Base-by-base conservation (phyloP, 1,140 invertebrate species). In the Temnothorax longispinosus region DNA sequence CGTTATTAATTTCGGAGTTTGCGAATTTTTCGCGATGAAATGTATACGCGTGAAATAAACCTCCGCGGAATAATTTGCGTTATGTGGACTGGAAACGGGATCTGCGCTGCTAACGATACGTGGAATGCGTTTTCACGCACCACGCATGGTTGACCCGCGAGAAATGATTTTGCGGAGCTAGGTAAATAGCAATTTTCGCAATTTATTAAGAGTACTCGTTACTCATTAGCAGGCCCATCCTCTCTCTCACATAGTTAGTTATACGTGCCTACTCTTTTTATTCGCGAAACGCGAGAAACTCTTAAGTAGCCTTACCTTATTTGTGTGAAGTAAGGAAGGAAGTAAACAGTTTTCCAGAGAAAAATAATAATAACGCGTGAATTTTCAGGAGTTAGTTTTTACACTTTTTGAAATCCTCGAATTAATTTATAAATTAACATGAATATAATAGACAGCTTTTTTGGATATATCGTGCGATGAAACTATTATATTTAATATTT, bases 161-260 rank as follows among this genome's bases (percentile, higher is more conserved):
- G 80, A 35, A 84, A 60, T 38, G 80, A 84, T 84, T 75, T 84
- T 75, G 18, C 62, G 47, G 80, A 84, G 80, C 80, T 84, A 75
- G 69, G 80, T 84, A 84, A 84, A 84, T 75, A 84, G 69, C 80
- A 56, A 84, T 84, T 84, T 84, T 84, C 69, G 69, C 80, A 84
- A 84, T 84, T 84, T 84, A 84, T 84, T 74, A 84, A 47, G 69
- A 60, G 41, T 27, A 32, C 69, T 75, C 41, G 10, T 62, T 50
- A 54, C 54, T 74, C 80, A 50, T 84, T 74, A 84, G n/a, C 41
- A 84, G 41, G n/a, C 47, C 11, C 56, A 60, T 74, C 35, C 80
- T 27, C 27, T 27, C 27, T 27, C 27, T 84, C 47, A 72, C 52
- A 21, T 2, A 44, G 27, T 15, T 32, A 58, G 18, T 71, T 41